phyloP scores from a whole-genome alignment of 1,140 invertebrate genomes.

The Phortica variegata region DNA sequence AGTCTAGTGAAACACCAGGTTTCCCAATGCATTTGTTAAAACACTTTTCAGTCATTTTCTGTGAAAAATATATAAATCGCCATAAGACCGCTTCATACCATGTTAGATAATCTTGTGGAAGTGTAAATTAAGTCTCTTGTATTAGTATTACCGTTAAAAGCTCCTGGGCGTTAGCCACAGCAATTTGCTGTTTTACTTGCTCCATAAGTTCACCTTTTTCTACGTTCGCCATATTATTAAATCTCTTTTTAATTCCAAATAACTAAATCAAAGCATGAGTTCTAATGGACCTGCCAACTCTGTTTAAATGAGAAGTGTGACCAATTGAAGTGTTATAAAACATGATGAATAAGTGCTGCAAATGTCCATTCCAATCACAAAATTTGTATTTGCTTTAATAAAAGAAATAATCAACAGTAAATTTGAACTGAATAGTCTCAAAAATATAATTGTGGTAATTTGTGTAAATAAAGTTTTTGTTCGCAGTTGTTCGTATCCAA shows the following conservation, averaged over 20 bases:
- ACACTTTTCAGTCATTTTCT: constrained; percentile 97
- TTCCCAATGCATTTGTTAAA: constrained; percentile 92
- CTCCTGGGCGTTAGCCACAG: constrained; percentile 92
- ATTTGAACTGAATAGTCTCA: no score
- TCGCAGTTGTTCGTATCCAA: no score
- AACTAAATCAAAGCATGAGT: no score
- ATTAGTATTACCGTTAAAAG: constrained; percentile 72
- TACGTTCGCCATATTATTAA: constrained; percentile 25
- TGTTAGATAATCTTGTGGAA: neutral
- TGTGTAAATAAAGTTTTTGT: no score
- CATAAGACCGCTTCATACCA: neutral
- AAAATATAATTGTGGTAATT: no score
- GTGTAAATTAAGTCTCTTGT: neutral
- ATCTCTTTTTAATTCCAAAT: constrained; percentile 13
- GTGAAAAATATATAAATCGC: constrained; percentile 54
- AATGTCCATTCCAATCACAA: no score
- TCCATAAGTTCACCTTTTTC: constrained; percentile 92
- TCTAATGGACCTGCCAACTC: no score
- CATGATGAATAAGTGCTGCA: no score
- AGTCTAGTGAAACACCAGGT: constrained; percentile 87
- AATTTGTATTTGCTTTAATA: no score
- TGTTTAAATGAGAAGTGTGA: no score
- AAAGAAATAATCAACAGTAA: no score
- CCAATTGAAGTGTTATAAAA: no score
- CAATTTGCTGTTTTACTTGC: constrained; percentile 94